Conservation (phyloP, 2,113 vertebrate species). For the Mastomys coucha region DNA sequence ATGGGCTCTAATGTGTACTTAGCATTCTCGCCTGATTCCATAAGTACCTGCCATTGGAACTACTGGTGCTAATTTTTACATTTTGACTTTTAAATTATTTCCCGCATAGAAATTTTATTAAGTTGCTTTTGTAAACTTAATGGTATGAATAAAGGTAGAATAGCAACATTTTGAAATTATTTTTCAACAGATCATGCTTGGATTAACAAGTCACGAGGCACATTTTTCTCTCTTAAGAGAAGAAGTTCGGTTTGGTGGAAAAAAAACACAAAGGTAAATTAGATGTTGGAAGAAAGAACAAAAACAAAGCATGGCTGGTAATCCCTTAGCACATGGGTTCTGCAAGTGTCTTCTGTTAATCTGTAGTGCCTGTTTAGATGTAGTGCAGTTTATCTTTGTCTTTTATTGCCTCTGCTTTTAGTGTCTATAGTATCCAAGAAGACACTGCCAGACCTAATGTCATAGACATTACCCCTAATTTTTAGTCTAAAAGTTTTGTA, state of each 20-base stretch:
- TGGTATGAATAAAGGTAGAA: constrained; percentile 36
- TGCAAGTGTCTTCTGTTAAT: constrained; percentile 5
- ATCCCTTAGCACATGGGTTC: not conserved
- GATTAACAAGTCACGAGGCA: constrained; percentile 98
- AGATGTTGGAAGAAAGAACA: not conserved
- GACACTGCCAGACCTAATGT: not conserved
- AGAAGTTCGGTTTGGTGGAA: constrained; percentile 98
- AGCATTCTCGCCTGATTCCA: not conserved
- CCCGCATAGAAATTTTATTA: constrained; percentile 39
- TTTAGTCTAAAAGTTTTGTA: constrained; percentile 28
- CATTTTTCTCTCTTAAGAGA: constrained; percentile 99
- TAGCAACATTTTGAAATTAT: constrained; percentile 62
- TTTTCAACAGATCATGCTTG: constrained; percentile 96
- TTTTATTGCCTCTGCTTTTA: not conserved
- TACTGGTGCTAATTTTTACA: not conserved
- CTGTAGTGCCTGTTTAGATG: not conserved
- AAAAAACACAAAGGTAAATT: constrained; percentile 96
- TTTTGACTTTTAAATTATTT: constrained; percentile 25
- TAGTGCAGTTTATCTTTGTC: not conserved
- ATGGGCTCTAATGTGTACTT: not conserved
- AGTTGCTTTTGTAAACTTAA: constrained; percentile 46
- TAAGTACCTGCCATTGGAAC: not conserved
- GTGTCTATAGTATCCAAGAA: not conserved
- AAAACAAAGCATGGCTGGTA: not conserved
- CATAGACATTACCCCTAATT: not conserved